Conservation (phyloP, 2,797 vertebrate species). For the Acestrorhynchus altus region DNA sequence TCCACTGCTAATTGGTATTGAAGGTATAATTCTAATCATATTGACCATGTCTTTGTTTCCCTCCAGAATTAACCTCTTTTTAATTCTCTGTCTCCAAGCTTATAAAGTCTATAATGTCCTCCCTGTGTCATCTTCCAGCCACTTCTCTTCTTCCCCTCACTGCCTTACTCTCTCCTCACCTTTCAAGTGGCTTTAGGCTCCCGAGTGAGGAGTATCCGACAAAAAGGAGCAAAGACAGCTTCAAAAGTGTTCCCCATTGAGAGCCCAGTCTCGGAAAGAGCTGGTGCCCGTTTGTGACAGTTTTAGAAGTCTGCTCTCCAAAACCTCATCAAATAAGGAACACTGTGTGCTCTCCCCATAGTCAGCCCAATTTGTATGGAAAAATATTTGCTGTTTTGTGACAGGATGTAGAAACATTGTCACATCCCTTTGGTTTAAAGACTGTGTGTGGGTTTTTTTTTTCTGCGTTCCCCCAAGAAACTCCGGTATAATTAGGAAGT, state of each 20-base stretch:
- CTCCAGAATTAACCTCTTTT: conserved; percentile 29
- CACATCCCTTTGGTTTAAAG: conserved; percentile 35
- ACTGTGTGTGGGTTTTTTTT: conserved; percentile 17
- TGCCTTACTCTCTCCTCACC: conserved; percentile 60
- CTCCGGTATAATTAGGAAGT: conserved; percentile 27
- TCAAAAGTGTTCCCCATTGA: conserved; percentile 50
- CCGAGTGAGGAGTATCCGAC: conserved; percentile 40
- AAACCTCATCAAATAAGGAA: conserved; percentile 57
- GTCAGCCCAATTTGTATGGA: conserved; percentile 44
- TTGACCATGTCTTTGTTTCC: conserved; percentile 52
- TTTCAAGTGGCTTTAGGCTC: conserved; percentile 62
- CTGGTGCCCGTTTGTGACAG: conserved; percentile 43
- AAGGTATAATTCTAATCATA: conserved; percentile 58
- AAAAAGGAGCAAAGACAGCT: conserved; percentile 40
- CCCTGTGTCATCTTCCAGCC: conserved; percentile 18
- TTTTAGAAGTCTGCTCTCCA: conserved; percentile 51
- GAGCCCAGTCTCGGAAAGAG: conserved; percentile 39
- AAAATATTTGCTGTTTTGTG: conserved; percentile 49
- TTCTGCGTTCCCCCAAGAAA: conserved; percentile 40
- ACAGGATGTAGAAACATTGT: conserved; percentile 36
- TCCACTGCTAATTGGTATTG: conserved; percentile 61
- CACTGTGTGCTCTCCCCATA: conserved; percentile 42
- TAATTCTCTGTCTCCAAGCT: conserved; percentile 33
- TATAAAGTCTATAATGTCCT: conserved; percentile 27
- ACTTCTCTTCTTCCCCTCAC: conserved; percentile 33